These are phyloP conservation scores for Psettodes erumei DNA, from an alignment of 2,113 vertebrate species.

Conservation along the genomic window DNA sequence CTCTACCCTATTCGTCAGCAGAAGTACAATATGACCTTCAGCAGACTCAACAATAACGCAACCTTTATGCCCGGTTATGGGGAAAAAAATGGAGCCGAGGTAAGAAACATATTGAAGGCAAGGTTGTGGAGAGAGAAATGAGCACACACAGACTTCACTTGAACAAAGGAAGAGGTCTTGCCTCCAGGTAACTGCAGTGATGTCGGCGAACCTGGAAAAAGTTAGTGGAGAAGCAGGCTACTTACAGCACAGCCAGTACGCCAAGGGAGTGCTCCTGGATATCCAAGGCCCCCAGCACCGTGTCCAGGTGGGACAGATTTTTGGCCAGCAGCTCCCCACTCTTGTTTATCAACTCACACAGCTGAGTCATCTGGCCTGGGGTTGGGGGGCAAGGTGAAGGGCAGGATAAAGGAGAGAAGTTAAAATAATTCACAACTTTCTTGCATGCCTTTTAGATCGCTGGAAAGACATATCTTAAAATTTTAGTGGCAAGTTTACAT, in stretches of 20 bases:
- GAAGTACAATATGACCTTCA: conserved; percentile 1
- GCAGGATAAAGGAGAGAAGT: background rate
- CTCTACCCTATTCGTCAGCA: background rate
- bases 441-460: rapidly evolving
- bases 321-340: conserved; percentile 98
- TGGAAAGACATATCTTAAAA: background rate
- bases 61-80: background rate
- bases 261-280: conserved; percentile 98
- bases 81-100: background rate
- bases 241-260: conserved; percentile 98
- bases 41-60: background rate
- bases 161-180: background rate
- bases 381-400: background rate
- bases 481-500: background rate
- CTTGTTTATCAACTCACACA: conserved; percentile 99
- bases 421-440: background rate
- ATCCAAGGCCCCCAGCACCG: conserved; percentile 96
- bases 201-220: background rate
- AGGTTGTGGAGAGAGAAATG: background rate
- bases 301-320: conserved; percentile 98
- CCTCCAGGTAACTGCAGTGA: no score
- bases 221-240: conserved; percentile 14
- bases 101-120: background rate
- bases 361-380: conserved; percentile 99
- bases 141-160: background rate